Evolutionary conservation across 35 echinoderm and acorn worm genomes (phyloP).

Genomic region (Amphiura filiformis): DNA sequence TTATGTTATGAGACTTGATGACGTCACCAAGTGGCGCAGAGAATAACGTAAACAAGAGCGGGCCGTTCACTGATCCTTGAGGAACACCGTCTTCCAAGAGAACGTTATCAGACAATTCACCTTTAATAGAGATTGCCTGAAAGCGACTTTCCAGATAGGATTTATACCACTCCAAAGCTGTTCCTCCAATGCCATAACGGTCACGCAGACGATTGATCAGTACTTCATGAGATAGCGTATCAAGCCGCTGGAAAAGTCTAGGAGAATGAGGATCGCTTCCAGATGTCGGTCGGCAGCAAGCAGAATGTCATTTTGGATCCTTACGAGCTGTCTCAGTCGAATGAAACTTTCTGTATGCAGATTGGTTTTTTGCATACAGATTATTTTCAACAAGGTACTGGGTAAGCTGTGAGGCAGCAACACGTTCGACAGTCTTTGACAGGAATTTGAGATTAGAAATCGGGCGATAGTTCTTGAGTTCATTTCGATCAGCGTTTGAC

Average conservation of each 20-base stretch:
- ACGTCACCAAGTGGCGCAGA: constrained; percentile 47
- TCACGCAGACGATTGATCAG: constrained; percentile 35
- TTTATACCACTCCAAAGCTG: constrained; percentile 23
- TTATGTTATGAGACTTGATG: constrained; percentile 27
- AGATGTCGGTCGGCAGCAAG: constrained; percentile 19
- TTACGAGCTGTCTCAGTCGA: constrained; percentile 47
- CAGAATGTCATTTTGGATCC: constrained; percentile 54
- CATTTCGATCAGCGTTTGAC: not conserved
- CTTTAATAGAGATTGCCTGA: constrained; percentile 24
- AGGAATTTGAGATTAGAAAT: constrained; percentile 19
- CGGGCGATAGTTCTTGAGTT: not conserved
- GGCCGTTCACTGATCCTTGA: constrained; percentile 71
- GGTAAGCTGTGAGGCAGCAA: constrained; percentile 6
- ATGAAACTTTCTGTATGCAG: constrained; percentile 29
- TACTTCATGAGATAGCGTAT: constrained; percentile 33
- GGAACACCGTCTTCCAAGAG: constrained; percentile 44
- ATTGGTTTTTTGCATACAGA: constrained; percentile 38
- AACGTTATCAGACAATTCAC: not conserved
- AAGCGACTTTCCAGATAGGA: constrained; percentile 27
- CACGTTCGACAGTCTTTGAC: not conserved
- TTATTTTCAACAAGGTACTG: constrained; percentile 39
- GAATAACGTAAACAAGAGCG: constrained; percentile 54
- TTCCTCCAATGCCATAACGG: constrained; percentile 42
- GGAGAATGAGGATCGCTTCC: constrained; percentile 50
- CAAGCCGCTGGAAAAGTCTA: constrained; percentile 34